Conservation (phyloP, 2,113 vertebrate species). For the Anas platyrhynchos region DNA sequence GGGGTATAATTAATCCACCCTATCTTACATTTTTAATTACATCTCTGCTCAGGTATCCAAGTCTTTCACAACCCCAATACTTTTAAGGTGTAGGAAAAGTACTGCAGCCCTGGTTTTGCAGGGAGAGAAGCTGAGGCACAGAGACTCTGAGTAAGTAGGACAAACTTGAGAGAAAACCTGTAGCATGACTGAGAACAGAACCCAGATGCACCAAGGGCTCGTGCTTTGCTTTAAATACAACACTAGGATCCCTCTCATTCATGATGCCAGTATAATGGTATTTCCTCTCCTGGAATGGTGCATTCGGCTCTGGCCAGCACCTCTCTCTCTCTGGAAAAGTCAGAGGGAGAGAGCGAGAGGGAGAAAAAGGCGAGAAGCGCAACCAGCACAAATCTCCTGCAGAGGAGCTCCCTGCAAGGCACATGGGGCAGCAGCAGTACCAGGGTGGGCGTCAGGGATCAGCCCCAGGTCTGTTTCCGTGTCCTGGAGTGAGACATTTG, state of each 20-base stretch:
- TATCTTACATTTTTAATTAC: conserved; percentile 51
- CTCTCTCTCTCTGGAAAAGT: background rate
- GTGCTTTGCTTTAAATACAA: conserved; percentile 37
- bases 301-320: background rate
- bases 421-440: background rate
- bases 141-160: conserved; percentile 1
- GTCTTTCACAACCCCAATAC: conserved; percentile 19
- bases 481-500: background rate
- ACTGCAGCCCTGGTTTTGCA: background rate
- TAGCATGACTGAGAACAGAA: conserved; percentile 30
- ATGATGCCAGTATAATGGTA: conserved; percentile 67
- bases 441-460: background rate
- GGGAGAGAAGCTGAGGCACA: background rate
- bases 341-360: background rate
- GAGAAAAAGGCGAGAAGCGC: conserved; percentile 24
- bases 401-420: conserved; percentile 42
- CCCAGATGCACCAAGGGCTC: conserved; percentile 45
- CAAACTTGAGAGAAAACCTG: conserved; percentile 28
- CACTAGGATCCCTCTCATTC: conserved; percentile 10
- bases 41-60: background rate
- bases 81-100: conserved; percentile 16
- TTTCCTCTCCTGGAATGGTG: conserved; percentile 66
- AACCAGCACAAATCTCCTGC: background rate
- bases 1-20: conserved; percentile 27
- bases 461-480: background rate